phyloP scores from a whole-genome alignment of 2,113 vertebrate species.

The Zeus faber region DNA sequence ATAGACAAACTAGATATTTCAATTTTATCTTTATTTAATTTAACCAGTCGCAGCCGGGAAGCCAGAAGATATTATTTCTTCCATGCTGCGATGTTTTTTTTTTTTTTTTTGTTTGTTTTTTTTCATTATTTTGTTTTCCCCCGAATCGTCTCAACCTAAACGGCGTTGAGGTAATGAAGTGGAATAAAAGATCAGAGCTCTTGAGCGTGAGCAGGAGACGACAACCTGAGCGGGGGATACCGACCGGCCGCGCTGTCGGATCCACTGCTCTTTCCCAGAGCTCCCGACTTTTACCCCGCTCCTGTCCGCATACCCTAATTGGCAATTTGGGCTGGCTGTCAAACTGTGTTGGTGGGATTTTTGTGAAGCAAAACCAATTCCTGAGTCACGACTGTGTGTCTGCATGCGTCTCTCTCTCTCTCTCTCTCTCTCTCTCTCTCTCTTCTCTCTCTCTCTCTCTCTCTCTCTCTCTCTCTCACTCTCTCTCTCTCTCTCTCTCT shows the following conservation, averaged over 20 bases:
- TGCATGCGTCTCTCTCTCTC: not conserved
- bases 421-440: not conserved
- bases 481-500: constrained; percentile 30
- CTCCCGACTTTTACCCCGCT: constrained; percentile 46
- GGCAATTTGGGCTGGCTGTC: constrained; percentile 62
- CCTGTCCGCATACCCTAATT: constrained; percentile 56
- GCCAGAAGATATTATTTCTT: too few species aligned
- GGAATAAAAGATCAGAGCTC: too few species aligned
- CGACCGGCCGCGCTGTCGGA: not conserved
- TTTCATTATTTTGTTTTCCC: too few species aligned
- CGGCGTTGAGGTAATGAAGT: too few species aligned
- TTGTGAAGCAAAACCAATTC: constrained; percentile 41
- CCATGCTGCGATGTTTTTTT: too few species aligned
- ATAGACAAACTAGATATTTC: too few species aligned
- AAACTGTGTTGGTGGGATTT: constrained; percentile 44
- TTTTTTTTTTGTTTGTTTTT: too few species aligned
- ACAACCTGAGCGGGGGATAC: too few species aligned
- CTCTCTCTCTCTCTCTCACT: constrained; percentile 1
- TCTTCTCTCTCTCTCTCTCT: not conserved
- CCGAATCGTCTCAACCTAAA: too few species aligned
- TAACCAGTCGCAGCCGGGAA: too few species aligned
- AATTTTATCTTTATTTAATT: too few species aligned
- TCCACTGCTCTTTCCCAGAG: not conserved
- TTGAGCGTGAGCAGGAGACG: too few species aligned
- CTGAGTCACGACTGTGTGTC: constrained; percentile 41